A percentile compares a stretch with the other conserved stretches of the same genome.
phyloP scores from a whole-genome alignment of 2,888 invertebrate species.

The Odontothrips loti region DNA sequence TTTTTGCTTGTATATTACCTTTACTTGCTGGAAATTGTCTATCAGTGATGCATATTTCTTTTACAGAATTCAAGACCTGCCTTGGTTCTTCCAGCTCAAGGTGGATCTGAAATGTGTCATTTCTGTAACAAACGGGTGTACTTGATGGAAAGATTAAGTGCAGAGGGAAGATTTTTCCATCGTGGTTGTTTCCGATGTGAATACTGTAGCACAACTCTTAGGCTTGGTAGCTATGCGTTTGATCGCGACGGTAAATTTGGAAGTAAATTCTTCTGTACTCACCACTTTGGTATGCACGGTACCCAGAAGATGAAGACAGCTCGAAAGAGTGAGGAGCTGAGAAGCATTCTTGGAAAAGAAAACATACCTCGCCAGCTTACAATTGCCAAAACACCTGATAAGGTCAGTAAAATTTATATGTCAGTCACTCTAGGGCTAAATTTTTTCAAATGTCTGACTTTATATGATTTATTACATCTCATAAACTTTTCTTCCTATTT shows the following conservation, averaged over 20 bases:
- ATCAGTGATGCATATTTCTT: neutral
- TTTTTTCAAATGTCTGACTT: neutral
- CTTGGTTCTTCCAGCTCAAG: conserved; percentile 59
- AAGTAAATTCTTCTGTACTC: conserved; percentile 69
- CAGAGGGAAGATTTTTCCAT: conserved; percentile 87
- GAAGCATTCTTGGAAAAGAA: conserved; percentile 43
- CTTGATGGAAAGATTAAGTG: conserved; percentile 84
- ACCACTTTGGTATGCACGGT: conserved; percentile 65
- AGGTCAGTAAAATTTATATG: conserved; percentile 42
- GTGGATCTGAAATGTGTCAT: conserved; percentile 71
- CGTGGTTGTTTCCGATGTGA: conserved; percentile 91
- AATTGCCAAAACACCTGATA: conserved; percentile 50
- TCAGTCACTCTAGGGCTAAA: neutral
- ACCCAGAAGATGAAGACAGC: conserved; percentile 40
- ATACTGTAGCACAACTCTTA: conserved; percentile 79
- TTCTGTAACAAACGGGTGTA: conserved; percentile 91
- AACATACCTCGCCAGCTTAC: conserved; percentile 45
- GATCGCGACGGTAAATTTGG: conserved; percentile 65
- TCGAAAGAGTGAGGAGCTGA: conserved; percentile 37
- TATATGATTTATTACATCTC: neutral
- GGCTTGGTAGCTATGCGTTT: conserved; percentile 69
- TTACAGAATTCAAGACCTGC: conserved; percentile 56
- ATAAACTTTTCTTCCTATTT: neutral
- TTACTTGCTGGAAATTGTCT: neutral
- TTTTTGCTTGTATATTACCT: neutral